Evolutionary conservation across 1,140 invertebrate species (phyloP), one percentile per base, ranked within the genome.

Genomic region (Drosophila virilis): DNA sequence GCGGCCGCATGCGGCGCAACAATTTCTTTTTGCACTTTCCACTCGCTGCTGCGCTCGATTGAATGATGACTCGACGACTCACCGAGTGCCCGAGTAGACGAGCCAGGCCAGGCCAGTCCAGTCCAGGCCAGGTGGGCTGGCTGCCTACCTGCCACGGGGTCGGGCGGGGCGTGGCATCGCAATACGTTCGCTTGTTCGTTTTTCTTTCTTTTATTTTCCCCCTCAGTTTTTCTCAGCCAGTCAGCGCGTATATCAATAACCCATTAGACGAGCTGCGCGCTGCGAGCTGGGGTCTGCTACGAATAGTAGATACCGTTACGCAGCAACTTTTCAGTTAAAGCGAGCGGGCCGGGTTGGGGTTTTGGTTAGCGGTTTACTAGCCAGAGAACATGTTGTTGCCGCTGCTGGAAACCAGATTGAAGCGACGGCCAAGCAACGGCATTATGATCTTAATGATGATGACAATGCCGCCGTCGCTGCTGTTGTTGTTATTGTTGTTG

Each of bases 221-320:
- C 12, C 12, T 37, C n/a, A 33, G 54, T 52, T 46, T 38, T 28
- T 57, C 55, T 58, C 40, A 15, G 22, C 64, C 48, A 59, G 43
- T 42, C 62, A 51, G 71, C 51, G 58, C 57, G 60, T 77, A 73
- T 80, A 80, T 84, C 81, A 84, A 85, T 81, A 71, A 69, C 74
- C 78, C 78, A 85, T 85, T 75, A 74, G 45, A 55, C 17, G 65
- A 40, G 48, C 32, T 40, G 42, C 13, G 28, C 15, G 43, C 32
- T 46, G 35, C 6, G 15, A 15, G 10, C 45, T 59, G 42, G 35
- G 12, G 13, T 48, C 58, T 50, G 55, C 45, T 50, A 9, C 55
- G 52, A 82, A 71, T 88, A 76, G 78, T 77, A 79, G 75, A 79
- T 86, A 86, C 83, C 83, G 83, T 86, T 86, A 86, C 83, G 84